Evolutionary conservation across 2,888 invertebrate species (phyloP), one percentile per base, ranked within the genome.

Genomic region (Meloe dianella): DNA sequence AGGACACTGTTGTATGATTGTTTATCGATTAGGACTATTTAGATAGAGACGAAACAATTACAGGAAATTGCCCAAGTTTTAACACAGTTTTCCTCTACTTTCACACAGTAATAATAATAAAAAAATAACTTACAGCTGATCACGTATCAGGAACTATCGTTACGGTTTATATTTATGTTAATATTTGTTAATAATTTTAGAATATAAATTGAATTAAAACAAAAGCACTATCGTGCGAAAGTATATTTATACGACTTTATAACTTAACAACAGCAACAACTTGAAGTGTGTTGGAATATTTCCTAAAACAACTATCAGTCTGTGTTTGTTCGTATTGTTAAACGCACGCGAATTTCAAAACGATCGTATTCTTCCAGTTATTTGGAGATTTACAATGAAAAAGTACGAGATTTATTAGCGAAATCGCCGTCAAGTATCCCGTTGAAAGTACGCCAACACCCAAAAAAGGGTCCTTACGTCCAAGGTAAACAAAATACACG

Each of bases 361-460:
- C 51, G 29, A 62, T 58, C 61, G 61, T 63, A 67, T 66, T 58
- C 67, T 54, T 78, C 41, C 79, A 89, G 89, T 83, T 89, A 88
- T 80, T 83, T 89, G 76, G 89, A 89, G 81, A 88, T 89, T 73
- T 89, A 89, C 81, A 89, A 89, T 81, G 88, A 89, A 80, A 85
- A 89, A 72, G 93, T 93, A n/a, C 87, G 91, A 73, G 93, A 93
- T 82, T 83, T 94, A 67, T 82, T 93, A 65, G 12, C 10, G 14
- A 54, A 54, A 54, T 54, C 54, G 14, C 24, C 22, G 14, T 12
- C 54, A 5, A 54, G 2, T 58, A 27, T 63, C 82, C 82, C 62
- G 0, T 84, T 93, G n/a, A 89, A 90, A 74, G 90, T 94, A 47
- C 84, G 93, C 64, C 93, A 94, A 82, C 93, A 94, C 84, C 93